Evolutionary conservation across 2,113 vertebrate species (phyloP).

Genomic region (Acanthisitta chloris): DNA sequence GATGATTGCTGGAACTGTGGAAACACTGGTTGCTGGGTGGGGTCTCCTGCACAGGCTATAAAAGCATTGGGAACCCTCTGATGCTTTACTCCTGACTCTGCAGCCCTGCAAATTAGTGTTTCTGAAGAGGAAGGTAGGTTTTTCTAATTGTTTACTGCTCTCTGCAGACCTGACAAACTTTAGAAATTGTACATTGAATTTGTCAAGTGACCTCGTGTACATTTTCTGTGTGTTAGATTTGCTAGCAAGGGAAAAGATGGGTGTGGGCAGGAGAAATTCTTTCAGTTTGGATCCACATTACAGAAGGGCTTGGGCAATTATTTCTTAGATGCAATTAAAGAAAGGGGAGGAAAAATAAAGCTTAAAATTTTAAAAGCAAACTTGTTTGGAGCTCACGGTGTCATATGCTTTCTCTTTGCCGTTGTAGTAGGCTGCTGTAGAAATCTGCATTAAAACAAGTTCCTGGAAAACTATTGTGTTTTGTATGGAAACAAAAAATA

Average conservation of each 20-base stretch:
- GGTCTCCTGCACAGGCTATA: constrained; percentile 48
- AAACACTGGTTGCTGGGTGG: constrained; percentile 76
- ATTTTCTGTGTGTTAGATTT: not conserved
- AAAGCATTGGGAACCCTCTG: not conserved
- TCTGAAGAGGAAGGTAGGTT: constrained; percentile 55
- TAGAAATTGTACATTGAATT: not conserved
- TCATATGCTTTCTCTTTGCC: not conserved
- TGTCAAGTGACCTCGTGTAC: not conserved
- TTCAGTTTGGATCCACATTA: not conserved
- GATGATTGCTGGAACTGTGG: constrained; percentile 10
- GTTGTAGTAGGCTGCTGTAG: not conserved
- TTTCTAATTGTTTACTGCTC: not conserved
- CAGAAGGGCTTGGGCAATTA: not conserved
- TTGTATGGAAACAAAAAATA: not conserved
- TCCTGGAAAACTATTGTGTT: not conserved
- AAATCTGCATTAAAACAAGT: not conserved
- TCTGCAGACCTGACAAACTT: not conserved
- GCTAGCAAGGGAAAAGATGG: not conserved
- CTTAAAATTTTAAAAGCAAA: not conserved
- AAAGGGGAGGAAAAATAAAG: not conserved
- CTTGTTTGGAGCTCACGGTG: not conserved
- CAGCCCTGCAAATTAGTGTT: not conserved
- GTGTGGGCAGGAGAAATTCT: not conserved
- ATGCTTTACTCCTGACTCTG: not conserved
- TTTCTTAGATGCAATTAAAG: not conserved